These are phyloP conservation scores for Hirtodrosophila alboralis DNA, from an alignment of 2,888 invertebrate genomes.

Conservation along the genomic window DNA sequence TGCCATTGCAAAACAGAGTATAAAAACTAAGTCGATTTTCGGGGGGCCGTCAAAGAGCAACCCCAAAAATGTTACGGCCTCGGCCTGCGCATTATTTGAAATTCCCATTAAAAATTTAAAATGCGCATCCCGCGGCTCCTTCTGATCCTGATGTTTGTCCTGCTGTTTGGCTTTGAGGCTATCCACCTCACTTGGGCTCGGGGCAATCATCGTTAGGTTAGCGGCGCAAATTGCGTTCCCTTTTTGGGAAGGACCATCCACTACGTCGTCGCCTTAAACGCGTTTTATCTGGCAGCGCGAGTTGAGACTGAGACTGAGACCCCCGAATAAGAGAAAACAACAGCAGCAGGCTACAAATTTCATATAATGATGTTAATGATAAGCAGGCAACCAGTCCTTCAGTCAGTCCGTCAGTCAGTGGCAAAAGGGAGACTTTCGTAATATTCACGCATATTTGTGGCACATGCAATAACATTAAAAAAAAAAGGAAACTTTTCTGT, in stretches of 20 bases:
- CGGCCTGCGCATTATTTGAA: slow-evolving; percentile 69
- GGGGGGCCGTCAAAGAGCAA: slow-evolving; percentile 43
- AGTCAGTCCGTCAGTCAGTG: slow-evolving; percentile 1
- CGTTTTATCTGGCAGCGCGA: slow-evolving; percentile 57
- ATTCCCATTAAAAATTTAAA: slow-evolving; percentile 80
- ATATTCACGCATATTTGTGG: slow-evolving; percentile 76
- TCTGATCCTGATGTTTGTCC: slow-evolving; percentile 8
- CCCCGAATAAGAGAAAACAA: slow-evolving; percentile 39
- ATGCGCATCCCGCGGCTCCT: slow-evolving; percentile 57
- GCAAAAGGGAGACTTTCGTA: slow-evolving; percentile 30
- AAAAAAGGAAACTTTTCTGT: slow-evolving; percentile 21
- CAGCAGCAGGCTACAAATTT: slow-evolving; percentile 52
- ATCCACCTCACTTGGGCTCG: slow-evolving; percentile 40
- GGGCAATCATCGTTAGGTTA: slow-evolving; percentile 78
- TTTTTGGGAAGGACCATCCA: slow-evolving; percentile 21
- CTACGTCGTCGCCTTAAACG: slow-evolving; percentile 47
- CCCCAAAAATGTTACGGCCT: slow-evolving; percentile 42
- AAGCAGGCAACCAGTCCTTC: slow-evolving; percentile 46
- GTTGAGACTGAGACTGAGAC: no score
- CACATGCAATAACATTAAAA: slow-evolving; percentile 64
- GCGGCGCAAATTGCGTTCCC: slow-evolving; percentile 72
- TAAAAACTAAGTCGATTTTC: no score
- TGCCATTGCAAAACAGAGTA: no score
- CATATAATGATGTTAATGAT: slow-evolving; percentile 77
- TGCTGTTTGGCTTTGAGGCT: not conserved